Evolutionary conservation across 1,140 invertebrate genomes (phyloP), one percentile per base, ranked within the genome.

Genomic region (Panagrolaimus sp.): DNA sequence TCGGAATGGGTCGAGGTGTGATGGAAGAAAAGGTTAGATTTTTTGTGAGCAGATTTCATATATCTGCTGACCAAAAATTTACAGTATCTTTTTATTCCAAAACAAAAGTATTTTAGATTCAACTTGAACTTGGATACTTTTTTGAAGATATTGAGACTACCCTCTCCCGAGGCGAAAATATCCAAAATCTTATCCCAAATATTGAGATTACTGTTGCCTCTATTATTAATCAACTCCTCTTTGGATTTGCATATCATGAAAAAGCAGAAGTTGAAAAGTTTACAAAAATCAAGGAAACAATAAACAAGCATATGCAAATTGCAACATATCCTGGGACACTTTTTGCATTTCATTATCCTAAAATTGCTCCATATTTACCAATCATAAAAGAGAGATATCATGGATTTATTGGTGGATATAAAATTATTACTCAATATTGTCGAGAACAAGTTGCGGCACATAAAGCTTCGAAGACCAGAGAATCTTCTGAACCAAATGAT

Each of bases 21-120:
- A 73, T 73, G 72, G 65, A 73, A 70, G 68, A 75, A 17, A 67
- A 75, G 52, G 52, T 58, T n/a, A 12, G 45, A n/a, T 46, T 46
- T 46, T n/a, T 52, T 52, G 28, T 58, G 10, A 24, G 52, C 14
- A 7, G 52, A 10, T 58, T 2, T 58, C n/a, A n/a, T n/a, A n/a
- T n/a, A n/a, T n/a, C n/a, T n/a, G n/a, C n/a, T n/a, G n/a, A n/a
- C n/a, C n/a, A n/a, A n/a, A n/a, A n/a, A n/a, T n/a, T n/a, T n/a
- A n/a, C n/a, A n/a, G n/a, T n/a, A n/a, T n/a, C n/a, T 10, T 21
- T 17, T 58, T 21, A 1, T 26, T 4, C 17, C 28, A 24, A n/a
- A n/a, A 14, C 2, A n/a, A 58, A 5, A 2, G 1, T 58, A n/a
- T 58, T 58, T 21, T n/a, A 58, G 14, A 58, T 58, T 21, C 52